phyloP scores from a whole-genome alignment of 2,113 vertebrate genomes.

The Cephalopholis sonnerati region DNA sequence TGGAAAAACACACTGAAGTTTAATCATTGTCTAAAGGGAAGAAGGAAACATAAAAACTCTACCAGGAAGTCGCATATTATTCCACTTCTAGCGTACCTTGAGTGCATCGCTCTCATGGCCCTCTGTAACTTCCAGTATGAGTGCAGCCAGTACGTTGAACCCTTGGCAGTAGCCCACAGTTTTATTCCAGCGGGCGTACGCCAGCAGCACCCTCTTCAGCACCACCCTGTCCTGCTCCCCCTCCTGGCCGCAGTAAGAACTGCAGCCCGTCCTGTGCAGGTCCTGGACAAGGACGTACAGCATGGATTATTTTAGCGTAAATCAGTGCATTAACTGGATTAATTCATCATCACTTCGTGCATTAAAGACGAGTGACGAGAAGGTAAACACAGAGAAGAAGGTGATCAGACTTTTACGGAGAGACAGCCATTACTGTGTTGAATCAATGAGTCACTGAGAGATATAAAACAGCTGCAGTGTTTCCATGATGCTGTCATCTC shows the following conservation, averaged over 20 bases:
- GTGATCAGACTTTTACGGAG: slow-evolving; percentile 42
- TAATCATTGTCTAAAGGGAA: neutral
- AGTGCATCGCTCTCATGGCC: slow-evolving; percentile 80
- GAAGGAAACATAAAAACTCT: neutral
- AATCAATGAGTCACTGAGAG: slow-evolving; percentile 46
- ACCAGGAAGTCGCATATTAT: neutral
- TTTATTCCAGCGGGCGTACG: slow-evolving; percentile 82
- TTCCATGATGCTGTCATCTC: slow-evolving; percentile 57
- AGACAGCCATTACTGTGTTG: slow-evolving; percentile 3
- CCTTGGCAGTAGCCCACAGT: slow-evolving; percentile 81
- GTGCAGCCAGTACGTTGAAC: slow-evolving; percentile 80
- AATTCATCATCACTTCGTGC: neutral
- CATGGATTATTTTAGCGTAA: neutral
- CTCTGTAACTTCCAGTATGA: slow-evolving; percentile 80
- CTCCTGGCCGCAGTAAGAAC: slow-evolving; percentile 82
- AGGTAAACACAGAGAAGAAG: neutral
- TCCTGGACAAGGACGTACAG: slow-evolving; percentile 62
- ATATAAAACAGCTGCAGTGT: slow-evolving; percentile 21
- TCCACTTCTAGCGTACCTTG: slow-evolving; percentile 56
- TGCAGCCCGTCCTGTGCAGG: slow-evolving; percentile 82
- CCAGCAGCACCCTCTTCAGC: slow-evolving; percentile 80
- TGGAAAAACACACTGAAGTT: neutral
- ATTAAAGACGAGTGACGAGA: neutral
- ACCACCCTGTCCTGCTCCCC: slow-evolving; percentile 82
- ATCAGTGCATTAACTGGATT: neutral